phyloP scores from a whole-genome alignment of 2,888 invertebrate species.

The Gymnoscelis rufifasciata region DNA sequence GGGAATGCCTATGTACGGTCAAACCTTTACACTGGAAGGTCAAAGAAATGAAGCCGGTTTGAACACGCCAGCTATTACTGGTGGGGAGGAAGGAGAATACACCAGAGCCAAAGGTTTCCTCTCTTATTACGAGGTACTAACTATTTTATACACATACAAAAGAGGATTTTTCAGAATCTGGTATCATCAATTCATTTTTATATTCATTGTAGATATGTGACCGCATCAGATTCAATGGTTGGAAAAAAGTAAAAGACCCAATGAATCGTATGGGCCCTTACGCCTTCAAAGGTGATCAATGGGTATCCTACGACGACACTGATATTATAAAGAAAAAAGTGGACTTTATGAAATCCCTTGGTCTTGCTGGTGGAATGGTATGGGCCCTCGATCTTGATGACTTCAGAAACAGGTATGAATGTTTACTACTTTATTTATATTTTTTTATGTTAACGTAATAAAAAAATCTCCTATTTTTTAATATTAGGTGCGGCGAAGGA shows the following conservation, averaged over 20 bases:
- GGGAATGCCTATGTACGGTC: conserved; percentile 94
- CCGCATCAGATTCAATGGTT: conserved; percentile 85
- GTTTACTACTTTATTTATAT: too few species aligned
- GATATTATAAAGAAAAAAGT: conserved; percentile 89
- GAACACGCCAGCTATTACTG: conserved; percentile 86
- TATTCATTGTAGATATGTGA: conserved; percentile 84
- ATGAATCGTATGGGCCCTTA: conserved; percentile 91
- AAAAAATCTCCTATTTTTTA: too few species aligned
- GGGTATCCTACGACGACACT: conserved; percentile 93
- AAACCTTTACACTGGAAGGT: conserved; percentile 83
- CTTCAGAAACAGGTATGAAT: conserved; percentile 81
- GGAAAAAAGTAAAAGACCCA: conserved; percentile 89
- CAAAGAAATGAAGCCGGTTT: conserved; percentile 76
- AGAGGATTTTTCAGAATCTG: too few species aligned
- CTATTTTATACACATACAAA: too few species aligned
- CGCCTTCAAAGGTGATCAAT: conserved; percentile 91
- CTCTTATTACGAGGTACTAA: conserved; percentile 88
- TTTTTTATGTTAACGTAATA: too few species aligned
- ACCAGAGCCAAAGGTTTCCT: conserved; percentile 92
- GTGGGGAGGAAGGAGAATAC: conserved; percentile 90
- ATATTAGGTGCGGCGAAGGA: conserved; percentile 85
- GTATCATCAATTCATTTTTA: not conserved
- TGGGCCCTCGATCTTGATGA: conserved; percentile 95
- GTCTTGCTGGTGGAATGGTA: conserved; percentile 92
- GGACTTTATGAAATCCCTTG: conserved; percentile 85